phyloP scores from a whole-genome alignment of 2,797 vertebrate genomes.

The Valencia hispanica region DNA sequence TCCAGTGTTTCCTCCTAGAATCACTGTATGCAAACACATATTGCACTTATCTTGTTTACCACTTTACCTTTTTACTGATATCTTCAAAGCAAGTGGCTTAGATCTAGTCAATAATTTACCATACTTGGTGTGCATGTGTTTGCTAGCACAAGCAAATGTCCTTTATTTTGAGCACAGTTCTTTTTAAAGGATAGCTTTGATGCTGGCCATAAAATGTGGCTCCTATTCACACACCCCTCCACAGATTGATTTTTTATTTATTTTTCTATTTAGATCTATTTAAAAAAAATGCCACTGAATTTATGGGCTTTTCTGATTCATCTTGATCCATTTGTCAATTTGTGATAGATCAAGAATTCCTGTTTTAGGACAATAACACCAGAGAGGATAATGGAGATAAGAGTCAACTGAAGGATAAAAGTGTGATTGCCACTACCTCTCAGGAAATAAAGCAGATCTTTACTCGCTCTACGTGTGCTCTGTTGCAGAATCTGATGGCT shows the following conservation, averaged over 20 bases:
- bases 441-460: constrained; percentile 3
- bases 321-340: not conserved
- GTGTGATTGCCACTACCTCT: constrained; percentile 26
- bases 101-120: constrained; percentile 57
- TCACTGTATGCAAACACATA: too few species aligned
- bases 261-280: not conserved
- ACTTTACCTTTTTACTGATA: constrained; percentile 33
- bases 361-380: not conserved
- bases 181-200: not conserved
- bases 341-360: not conserved
- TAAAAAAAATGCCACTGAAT: not conserved
- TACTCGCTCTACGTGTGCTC: not conserved
- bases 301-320: not conserved
- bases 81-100: constrained; percentile 31
- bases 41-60: constrained; percentile 6
- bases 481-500: not conserved
- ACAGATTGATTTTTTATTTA: not conserved
- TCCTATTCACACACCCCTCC: not conserved
- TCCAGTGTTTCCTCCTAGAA: too few species aligned
- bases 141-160: constrained; percentile 16
- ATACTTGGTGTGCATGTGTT: constrained; percentile 2
- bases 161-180: constrained; percentile 22
- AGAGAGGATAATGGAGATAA: not conserved
- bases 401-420: not conserved
- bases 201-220: not conserved